These are phyloP conservation scores for Alectoris magna DNA, from an alignment of 2,797 vertebrate species.

Conservation along the genomic window DNA sequence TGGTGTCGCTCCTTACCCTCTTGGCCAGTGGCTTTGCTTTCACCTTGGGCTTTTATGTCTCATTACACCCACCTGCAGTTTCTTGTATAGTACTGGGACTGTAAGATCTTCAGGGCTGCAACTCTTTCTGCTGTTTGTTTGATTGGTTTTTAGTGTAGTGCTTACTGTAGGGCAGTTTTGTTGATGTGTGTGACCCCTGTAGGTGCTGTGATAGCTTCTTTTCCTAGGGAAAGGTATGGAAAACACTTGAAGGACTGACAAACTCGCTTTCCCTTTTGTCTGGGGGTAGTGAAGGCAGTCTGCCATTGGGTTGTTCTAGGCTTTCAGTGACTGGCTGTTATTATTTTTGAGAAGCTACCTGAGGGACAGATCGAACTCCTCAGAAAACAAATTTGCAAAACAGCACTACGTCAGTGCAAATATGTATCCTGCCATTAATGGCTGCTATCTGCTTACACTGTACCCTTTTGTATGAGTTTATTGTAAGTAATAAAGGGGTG, in stretches of 20 bases:
- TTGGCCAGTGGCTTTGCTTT: neutral
- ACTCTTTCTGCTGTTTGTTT: neutral
- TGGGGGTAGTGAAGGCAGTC: neutral
- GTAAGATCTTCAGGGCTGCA: neutral
- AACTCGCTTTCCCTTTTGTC: neutral
- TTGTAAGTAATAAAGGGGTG: neutral
- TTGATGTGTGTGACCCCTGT: neutral
- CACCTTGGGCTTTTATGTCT: constrained; percentile 38
- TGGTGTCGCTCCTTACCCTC: neutral
- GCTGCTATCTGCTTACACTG: neutral
- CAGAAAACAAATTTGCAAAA: neutral
- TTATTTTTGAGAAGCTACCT: neutral
- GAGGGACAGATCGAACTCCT: neutral
- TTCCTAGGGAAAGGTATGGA: neutral
- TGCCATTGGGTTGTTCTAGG: neutral
- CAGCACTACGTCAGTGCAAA: neutral
- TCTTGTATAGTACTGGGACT: neutral
- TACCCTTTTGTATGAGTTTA: neutral
- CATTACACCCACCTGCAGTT: constrained; percentile 35
- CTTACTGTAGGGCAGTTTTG: neutral
- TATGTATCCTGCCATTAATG: neutral
- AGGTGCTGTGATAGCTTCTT: neutral
- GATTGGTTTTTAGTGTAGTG: neutral
- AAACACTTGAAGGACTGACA: neutral
- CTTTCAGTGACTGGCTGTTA: neutral